Percentiles rank a stretch among this genome's conserved stretches.
phyloP scores from a whole-genome alignment of 2,888 invertebrate genomes.

The Criorhina ranunculi region DNA sequence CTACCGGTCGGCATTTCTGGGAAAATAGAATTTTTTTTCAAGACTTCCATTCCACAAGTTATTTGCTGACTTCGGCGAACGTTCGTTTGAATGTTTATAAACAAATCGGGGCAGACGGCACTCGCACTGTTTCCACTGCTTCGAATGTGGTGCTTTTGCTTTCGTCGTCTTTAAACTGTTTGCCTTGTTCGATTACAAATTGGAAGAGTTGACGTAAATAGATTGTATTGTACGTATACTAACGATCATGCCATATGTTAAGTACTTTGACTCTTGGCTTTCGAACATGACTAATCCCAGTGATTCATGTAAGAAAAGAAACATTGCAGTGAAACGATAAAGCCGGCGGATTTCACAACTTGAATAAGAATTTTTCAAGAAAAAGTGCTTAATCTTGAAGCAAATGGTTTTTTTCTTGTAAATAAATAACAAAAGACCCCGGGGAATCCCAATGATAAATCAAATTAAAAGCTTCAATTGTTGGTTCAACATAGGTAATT shows the following conservation, averaged over 20 bases:
- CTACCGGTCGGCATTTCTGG: background rate
- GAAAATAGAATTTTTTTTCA: background rate
- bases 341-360: constrained; percentile 1
- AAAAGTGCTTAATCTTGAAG: background rate
- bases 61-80: background rate
- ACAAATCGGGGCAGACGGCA: constrained; percentile 16
- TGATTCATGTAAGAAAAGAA: background rate
- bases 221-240: background rate
- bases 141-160: background rate
- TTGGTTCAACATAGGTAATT: too few relatives aligned
- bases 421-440: background rate
- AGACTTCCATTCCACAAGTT: background rate
- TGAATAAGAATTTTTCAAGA: background rate
- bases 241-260: constrained; percentile 21
- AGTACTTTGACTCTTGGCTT: constrained; percentile 25
- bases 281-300: constrained; percentile 6
- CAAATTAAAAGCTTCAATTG: too few relatives aligned
- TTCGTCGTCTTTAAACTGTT: background rate
- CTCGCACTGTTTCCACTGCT: too few relatives aligned
- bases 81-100: constrained; percentile 14
- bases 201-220: background rate
- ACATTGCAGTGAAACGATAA: background rate
- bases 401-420: background rate
- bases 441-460: background rate
- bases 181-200: too few relatives aligned